Conservation (phyloP, 2,113 vertebrate species). For the Poecilia latipinna region DNA sequence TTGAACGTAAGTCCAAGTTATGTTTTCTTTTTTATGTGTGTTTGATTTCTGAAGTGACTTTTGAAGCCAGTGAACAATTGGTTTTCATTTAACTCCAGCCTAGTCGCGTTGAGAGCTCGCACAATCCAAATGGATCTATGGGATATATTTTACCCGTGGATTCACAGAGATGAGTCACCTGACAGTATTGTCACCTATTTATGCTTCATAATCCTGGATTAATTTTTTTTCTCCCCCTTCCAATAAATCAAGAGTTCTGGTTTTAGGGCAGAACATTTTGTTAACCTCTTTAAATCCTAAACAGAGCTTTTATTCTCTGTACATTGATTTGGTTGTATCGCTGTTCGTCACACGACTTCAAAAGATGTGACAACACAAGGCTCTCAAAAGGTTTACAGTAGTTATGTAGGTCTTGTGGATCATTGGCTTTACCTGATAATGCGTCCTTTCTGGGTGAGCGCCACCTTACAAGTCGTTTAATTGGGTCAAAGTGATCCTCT, state of each 20-base stretch:
- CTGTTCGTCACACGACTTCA: neutral
- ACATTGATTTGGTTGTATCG: neutral
- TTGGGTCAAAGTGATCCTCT: slow-evolving; percentile 67
- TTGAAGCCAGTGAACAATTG: slow-evolving; percentile 5
- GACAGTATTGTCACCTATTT: slow-evolving; percentile 13
- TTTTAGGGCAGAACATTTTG: neutral
- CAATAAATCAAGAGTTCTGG: neutral
- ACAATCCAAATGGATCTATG: slow-evolving; percentile 49
- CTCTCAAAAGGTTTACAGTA: too few relatives aligned
- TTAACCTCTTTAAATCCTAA: neutral
- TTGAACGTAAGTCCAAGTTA: slow-evolving; percentile 87
- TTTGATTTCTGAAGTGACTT: neutral
- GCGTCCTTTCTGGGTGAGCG: slow-evolving; percentile 3
- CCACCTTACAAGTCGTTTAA: slow-evolving; percentile 38
- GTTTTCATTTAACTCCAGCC: slow-evolving; percentile 3
- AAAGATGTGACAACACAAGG: neutral
- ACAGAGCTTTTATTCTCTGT: neutral
- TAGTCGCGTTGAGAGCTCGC: slow-evolving; percentile 1
- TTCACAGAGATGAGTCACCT: neutral
- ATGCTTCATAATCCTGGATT: slow-evolving; percentile 50
- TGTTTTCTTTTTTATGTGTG: neutral
- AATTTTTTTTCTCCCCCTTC: neutral
- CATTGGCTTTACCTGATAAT: slow-evolving; percentile 3
- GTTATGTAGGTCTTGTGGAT: neutral
- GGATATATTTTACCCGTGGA: slow-evolving; percentile 13